Evolutionary conservation across 2,888 invertebrate genomes (phyloP).

Genomic region (Pocota personata): DNA sequence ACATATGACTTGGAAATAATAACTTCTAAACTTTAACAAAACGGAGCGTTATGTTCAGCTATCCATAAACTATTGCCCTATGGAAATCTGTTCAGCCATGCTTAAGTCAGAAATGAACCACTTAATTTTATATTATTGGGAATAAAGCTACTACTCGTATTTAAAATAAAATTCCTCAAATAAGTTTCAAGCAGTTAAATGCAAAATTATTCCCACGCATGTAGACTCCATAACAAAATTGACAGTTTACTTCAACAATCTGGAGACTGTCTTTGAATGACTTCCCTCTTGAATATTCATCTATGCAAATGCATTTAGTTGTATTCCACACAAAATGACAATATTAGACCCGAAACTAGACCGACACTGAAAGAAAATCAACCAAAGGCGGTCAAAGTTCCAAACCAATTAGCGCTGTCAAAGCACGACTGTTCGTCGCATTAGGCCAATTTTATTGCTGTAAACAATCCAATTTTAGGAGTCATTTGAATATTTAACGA

Average conservation of each 20-base stretch:
- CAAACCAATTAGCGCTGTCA: constrained; percentile 49
- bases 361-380: constrained; percentile 7
- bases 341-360: constrained; percentile 9
- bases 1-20: too few species aligned
- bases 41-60: too few species aligned
- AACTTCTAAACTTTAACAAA: too few species aligned
- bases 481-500: constrained; percentile 48
- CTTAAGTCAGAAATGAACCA: too few species aligned
- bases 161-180: neutral
- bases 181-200: neutral
- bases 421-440: constrained; percentile 16
- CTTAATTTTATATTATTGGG: too few species aligned
- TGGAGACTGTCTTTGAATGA: neutral
- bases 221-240: neutral
- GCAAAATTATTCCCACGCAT: neutral
- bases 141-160: too few species aligned
- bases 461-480: constrained; percentile 33
- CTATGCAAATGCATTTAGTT: constrained; percentile 32
- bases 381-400: neutral
- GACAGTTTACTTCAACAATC: neutral
- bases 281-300: constrained; percentile 33
- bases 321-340: constrained; percentile 11
- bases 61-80: too few species aligned
- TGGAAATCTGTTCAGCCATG: too few species aligned
- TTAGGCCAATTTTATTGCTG: constrained; percentile 39